Conservation (phyloP, 1,140 invertebrate genomes). For the Lasioglossum albipes region DNA sequence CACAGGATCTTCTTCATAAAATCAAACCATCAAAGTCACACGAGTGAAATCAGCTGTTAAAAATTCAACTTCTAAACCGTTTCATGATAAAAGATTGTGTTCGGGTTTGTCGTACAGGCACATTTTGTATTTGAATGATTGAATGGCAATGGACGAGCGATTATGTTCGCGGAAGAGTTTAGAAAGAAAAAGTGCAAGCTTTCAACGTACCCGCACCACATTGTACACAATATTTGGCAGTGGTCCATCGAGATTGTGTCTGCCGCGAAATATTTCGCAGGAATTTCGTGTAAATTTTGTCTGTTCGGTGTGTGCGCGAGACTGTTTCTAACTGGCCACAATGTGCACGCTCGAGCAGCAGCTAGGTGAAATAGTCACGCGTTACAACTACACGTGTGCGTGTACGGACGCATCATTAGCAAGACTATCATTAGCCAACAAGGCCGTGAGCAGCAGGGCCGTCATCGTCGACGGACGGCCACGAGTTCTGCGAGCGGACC, state of each 20-base stretch:
- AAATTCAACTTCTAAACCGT: too few relatives aligned
- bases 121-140: too few relatives aligned
- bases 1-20: too few relatives aligned
- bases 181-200: too few relatives aligned
- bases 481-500: not conserved
- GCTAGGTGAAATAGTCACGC: conserved; percentile 61
- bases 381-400: conserved; percentile 63
- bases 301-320: not conserved
- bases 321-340: not conserved
- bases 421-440: conserved; percentile 79
- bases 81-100: too few relatives aligned
- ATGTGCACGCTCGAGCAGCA: conserved; percentile 1
- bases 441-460: conserved; percentile 75
- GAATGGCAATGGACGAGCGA: too few relatives aligned
- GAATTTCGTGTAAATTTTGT: not conserved
- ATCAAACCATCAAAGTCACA: too few relatives aligned
- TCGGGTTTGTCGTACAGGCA: too few relatives aligned
- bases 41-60: too few relatives aligned
- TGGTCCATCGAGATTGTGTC: not conserved
- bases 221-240: not conserved
- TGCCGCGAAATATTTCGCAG: not conserved
- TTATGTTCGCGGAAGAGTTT: too few relatives aligned
- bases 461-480: conserved; percentile 35
- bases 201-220: too few relatives aligned
- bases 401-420: conserved; percentile 78